Percentiles rank a stretch among this genome's conserved stretches.
Evolutionary conservation across 1,140 invertebrate genomes (phyloP).

Genomic region (Uloborus diversus): DNA sequence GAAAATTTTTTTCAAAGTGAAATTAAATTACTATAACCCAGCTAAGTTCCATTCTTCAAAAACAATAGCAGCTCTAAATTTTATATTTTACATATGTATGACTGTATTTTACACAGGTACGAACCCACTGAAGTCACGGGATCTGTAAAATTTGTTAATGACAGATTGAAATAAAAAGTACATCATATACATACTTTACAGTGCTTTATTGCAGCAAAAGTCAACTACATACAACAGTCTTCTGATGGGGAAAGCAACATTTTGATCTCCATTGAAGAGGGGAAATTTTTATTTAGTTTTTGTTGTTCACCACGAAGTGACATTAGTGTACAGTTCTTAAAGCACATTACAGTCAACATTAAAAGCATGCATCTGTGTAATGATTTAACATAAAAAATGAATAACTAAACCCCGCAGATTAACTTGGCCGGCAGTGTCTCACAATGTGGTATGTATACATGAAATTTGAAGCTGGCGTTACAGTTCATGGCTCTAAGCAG

Average conservation of each 20-base stretch:
- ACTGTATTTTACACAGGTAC: too few species aligned
- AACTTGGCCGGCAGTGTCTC: conserved; percentile 55
- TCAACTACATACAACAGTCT: conserved; percentile 57
- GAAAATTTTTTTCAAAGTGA: too few species aligned
- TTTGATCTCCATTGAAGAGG: conserved; percentile 39
- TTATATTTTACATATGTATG: too few species aligned
- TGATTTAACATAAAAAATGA: conserved; percentile 44
- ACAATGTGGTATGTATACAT: conserved; percentile 56
- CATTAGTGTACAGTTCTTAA: conserved; percentile 24
- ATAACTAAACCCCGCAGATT: conserved; percentile 54
- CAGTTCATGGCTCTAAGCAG: conserved; percentile 44
- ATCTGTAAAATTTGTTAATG: too few species aligned
- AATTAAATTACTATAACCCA: too few species aligned
- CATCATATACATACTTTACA: conserved; percentile 53
- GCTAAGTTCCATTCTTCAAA: too few species aligned
- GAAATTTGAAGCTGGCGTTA: conserved; percentile 46
- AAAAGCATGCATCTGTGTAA: conserved; percentile 51
- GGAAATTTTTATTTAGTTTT: too few species aligned
- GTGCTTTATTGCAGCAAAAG: conserved; percentile 59
- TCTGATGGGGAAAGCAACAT: conserved; percentile 48
- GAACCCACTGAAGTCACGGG: too few species aligned
- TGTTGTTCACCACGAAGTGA: conserved; percentile 11
- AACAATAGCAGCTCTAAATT: too few species aligned
- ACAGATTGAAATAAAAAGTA: too few species aligned
- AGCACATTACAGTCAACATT: conserved; percentile 37